Percentiles rank a stretch among this genome's conserved stretches.
Evolutionary conservation across 1,140 invertebrate species (phyloP).

Genomic region (Tenebrio molitor): DNA sequence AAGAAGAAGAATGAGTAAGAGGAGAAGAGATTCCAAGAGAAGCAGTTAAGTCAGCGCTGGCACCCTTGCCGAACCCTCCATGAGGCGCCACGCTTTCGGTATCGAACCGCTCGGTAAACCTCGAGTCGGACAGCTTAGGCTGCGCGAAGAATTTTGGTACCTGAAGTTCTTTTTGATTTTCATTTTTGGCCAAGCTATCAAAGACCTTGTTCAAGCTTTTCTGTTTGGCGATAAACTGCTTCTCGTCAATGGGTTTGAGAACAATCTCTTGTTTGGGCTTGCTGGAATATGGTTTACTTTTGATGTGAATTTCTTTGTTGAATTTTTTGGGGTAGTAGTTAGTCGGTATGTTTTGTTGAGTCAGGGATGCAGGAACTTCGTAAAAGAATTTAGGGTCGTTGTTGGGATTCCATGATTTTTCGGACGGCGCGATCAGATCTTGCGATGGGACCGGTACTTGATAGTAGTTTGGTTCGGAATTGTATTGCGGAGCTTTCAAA

Average conservation of each 20-base stretch:
- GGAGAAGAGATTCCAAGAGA: constrained; percentile 7
- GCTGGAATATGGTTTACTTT: constrained; percentile 59
- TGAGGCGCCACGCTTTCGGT: background rate
- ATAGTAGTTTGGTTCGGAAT: constrained; percentile 52
- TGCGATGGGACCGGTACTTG: constrained; percentile 60
- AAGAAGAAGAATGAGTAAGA: constrained; percentile 27
- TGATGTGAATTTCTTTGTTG: constrained; percentile 61
- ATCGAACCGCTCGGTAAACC: background rate
- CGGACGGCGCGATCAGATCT: constrained; percentile 59
- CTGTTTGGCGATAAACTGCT: constrained; percentile 57
- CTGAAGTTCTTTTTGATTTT: constrained; percentile 61
- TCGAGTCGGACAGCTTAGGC: constrained; percentile 16
- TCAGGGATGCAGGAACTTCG: constrained; percentile 56
- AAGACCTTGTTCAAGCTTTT: constrained; percentile 61
- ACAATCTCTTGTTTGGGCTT: constrained; percentile 60
- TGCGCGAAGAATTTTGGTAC: constrained; percentile 36
- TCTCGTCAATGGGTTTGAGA: constrained; percentile 56
- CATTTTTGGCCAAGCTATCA: constrained; percentile 59
- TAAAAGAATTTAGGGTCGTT: constrained; percentile 64
- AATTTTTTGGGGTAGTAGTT: constrained; percentile 63
- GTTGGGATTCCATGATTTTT: constrained; percentile 62
- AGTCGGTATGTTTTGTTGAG: constrained; percentile 59
- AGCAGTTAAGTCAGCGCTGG: constrained; percentile 22
- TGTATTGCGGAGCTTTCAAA: constrained; percentile 55
- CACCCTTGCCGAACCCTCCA: background rate